Conservation (phyloP, 2,113 vertebrate species). For the Casuarius casuarius region DNA sequence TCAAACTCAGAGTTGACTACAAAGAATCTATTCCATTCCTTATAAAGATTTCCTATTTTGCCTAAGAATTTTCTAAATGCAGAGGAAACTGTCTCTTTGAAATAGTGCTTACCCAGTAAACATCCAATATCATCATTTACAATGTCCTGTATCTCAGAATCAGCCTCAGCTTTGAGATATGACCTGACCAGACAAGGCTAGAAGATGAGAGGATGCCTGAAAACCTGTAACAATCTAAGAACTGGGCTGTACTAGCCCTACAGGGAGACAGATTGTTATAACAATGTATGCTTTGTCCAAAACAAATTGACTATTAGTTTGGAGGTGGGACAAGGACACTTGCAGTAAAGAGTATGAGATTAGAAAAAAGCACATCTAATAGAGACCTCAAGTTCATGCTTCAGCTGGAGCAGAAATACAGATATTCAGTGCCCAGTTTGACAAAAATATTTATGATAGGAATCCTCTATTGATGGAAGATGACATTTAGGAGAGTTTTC, state of each 20-base stretch:
- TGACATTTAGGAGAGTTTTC: neutral
- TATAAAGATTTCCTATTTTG: neutral
- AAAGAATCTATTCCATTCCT: neutral
- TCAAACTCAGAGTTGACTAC: neutral
- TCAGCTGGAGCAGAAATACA: neutral
- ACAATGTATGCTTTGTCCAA: neutral
- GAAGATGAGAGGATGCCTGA: neutral
- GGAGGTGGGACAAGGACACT: neutral
- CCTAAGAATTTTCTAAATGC: neutral
- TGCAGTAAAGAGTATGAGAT: neutral
- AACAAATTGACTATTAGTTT: neutral
- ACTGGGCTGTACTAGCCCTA: neutral
- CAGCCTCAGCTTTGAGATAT: neutral
- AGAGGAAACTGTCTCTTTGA: neutral
- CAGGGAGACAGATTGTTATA: neutral
- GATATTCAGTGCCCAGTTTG: neutral
- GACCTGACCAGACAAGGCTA: neutral
- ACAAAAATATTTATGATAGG: neutral
- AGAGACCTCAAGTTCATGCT: neutral
- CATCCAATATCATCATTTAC: neutral
- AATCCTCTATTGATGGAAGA: neutral
- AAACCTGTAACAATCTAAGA: neutral
- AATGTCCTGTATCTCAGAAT: neutral
- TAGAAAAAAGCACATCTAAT: neutral
- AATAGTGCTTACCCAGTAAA: neutral